Evolutionary conservation across 2,888 invertebrate genomes (phyloP), one percentile per base, ranked within the genome.

Genomic region (Cremastinae sp.): DNA sequence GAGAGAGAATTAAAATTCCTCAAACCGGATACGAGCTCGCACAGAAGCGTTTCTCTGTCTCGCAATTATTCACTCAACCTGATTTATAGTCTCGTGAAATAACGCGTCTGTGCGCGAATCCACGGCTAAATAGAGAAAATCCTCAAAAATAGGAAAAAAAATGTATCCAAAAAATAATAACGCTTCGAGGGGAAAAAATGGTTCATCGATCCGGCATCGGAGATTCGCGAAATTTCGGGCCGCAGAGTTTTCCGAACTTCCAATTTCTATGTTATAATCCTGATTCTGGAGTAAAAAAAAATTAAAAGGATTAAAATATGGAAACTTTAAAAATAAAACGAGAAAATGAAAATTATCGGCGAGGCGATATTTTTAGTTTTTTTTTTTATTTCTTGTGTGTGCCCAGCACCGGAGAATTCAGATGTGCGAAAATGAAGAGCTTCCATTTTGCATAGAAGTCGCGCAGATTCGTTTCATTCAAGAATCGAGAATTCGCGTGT

Each of bases 31-130:
- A 59, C 65, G 59, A 56, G 65, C 55, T 72, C 66, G 53, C 35
- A 47, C 47, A 68, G 66, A 41, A 41, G 43, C 59, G 20, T 22
- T 59, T 28, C 20, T 37, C 62, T 56, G 45, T 28, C 55, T 56
- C 62, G 55, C 51, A 74, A 81, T 81, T 83, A 80, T 83, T 84
- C 82, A 82, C 82, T 83, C 79, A 70, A 59, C 28, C 61, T 79
- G 80, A 83, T 83, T 83, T 81, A 84, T 83, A 73, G 79, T 58
- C 22, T 69, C 76, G 41, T 77, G 73, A 64, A 74, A 28, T 35
- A 12, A 22, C n/a, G 12, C n/a, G n/a, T n/a, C n/a, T n/a, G n/a
- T n/a, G n/a, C 1, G n/a, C 4, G 14, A 12, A 45, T 45, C 14
- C 2, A 28, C 28, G 5, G 2, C 28, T 2, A 28, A 28, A 5